phyloP scores from a whole-genome alignment of 1,140 invertebrate genomes.

The Drosophila subpulchrella region DNA sequence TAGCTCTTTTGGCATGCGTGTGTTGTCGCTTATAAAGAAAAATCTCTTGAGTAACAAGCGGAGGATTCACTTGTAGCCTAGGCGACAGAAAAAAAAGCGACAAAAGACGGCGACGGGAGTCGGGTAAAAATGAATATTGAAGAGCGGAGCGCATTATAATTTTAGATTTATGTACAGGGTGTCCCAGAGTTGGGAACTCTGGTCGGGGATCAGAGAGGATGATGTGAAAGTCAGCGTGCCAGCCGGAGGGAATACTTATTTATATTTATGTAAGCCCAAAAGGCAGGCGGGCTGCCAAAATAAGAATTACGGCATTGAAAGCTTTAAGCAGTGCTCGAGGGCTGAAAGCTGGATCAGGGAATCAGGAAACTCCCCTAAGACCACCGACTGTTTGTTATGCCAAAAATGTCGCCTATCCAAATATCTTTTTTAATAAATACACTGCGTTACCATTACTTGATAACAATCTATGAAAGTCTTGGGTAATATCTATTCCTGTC shows the following conservation, averaged over 20 bases:
- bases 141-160: constrained; percentile 63
- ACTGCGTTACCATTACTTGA: background rate
- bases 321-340: constrained; percentile 36
- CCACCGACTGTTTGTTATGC: constrained; percentile 17
- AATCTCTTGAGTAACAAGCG: constrained; percentile 64
- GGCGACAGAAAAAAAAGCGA: constrained; percentile 44
- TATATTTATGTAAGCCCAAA: constrained; percentile 51
- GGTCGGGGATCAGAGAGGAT: constrained; percentile 5
- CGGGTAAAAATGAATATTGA: constrained; percentile 53
- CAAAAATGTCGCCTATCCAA: constrained; percentile 15
- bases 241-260: constrained; percentile 45
- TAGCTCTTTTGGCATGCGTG: constrained; percentile 58
- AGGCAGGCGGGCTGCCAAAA: constrained; percentile 41
- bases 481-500: no score
- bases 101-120: constrained; percentile 3
- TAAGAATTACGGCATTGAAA: constrained; percentile 56
- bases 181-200: constrained; percentile 19
- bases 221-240: constrained; percentile 4
- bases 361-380: constrained; percentile 6
- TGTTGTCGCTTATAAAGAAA: constrained; percentile 62
- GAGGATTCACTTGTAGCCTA: constrained; percentile 58
- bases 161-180: constrained; percentile 81
- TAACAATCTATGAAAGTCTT: no score
- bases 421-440: constrained; percentile 15
- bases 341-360: constrained; percentile 16